Evolutionary conservation across 2,888 invertebrate species (phyloP), one percentile per base, ranked within the genome.

Genomic region (Flabesymbios commensalis): DNA sequence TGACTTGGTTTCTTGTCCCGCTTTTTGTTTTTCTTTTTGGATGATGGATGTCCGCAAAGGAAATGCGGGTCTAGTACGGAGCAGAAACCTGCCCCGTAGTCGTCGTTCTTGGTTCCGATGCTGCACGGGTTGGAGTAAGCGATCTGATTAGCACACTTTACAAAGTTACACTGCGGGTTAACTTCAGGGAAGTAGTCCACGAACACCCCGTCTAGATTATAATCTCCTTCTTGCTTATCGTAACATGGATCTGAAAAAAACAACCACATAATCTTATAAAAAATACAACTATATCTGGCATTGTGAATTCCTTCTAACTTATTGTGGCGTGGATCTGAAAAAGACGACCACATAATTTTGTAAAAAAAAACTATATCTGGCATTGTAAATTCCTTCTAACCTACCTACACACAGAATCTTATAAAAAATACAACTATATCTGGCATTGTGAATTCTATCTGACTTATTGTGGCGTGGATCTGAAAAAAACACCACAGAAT

Each of bases 81-180:
- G 24, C 53, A 53, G 53, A 53, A 53, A 19, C 53, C 53, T 5
- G 10, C 28, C 22, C 58, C 51, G 10, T 53, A 19, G 39, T 2
- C 26, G 31, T 28, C 49, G 49, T 61, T 63, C 39, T 49, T 56
- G 2, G 59, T 57, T 10, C 59, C 63, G 17, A 24, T 45, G 26
- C 56, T 52, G 47, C 63, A 63, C 14, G 55, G 63, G 56, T 63
- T 59, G 36, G 56, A 36, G 60, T 53, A 63, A 19, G 59, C 59
- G 39, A 45, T 60, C 42, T 56, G 49, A 53, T 60, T 60, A 36
- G 63, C 55, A 45, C 63, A 63, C 52, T 63, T 63, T 19, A 60
- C 45, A 48, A 63, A 63, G 47, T 57, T 63, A 32, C 63, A 63
- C 39, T 52, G 43, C 5, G 59, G 33, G 32, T 60, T 52, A 1